Evolutionary conservation across 2,888 invertebrate genomes (phyloP).

Genomic region (Oligia latruncula): DNA sequence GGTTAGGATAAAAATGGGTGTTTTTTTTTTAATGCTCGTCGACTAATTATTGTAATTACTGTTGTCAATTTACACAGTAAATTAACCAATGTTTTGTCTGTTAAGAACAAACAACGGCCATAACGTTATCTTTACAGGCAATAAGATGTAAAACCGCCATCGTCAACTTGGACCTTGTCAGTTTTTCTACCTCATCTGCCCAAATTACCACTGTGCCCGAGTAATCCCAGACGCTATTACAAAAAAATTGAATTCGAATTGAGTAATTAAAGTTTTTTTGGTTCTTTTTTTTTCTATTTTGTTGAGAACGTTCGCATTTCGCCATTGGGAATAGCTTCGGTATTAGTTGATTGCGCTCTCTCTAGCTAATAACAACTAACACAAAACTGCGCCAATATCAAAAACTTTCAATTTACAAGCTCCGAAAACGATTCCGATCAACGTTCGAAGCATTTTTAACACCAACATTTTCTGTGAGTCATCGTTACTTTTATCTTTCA

Average conservation of each 20-base stretch:
- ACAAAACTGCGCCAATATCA: constrained; percentile 39
- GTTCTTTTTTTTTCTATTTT: constrained; percentile 40
- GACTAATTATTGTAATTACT: constrained; percentile 59
- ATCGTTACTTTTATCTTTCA: constrained; percentile 50
- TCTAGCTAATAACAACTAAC: constrained; percentile 44
- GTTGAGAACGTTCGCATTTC: constrained; percentile 29
- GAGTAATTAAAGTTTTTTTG: constrained; percentile 63
- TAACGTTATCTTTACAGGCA: constrained; percentile 43
- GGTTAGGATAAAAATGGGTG: constrained; percentile 24
- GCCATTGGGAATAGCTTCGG: constrained; percentile 56
- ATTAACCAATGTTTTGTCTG: constrained; percentile 45
- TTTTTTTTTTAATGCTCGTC: constrained; percentile 38
- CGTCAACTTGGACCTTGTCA: constrained; percentile 21
- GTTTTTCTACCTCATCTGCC: constrained; percentile 31
- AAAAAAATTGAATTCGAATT: constrained; percentile 65
- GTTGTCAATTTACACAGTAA: constrained; percentile 44
- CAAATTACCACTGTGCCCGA: constrained; percentile 50
- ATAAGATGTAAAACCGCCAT: constrained; percentile 39
- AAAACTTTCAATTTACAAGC: constrained; percentile 42
- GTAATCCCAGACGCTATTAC: constrained; percentile 62
- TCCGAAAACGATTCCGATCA: constrained; percentile 37
- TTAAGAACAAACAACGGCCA: constrained; percentile 11
- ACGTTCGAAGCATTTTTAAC: constrained; percentile 28
- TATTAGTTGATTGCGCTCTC: constrained; percentile 57
- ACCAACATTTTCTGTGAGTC: constrained; percentile 25